A percentile compares a stretch with the other conserved stretches of the same genome.
Conservation (phyloP, 2,888 invertebrate genomes). For the Lepeophtheirus nordmannii region DNA sequence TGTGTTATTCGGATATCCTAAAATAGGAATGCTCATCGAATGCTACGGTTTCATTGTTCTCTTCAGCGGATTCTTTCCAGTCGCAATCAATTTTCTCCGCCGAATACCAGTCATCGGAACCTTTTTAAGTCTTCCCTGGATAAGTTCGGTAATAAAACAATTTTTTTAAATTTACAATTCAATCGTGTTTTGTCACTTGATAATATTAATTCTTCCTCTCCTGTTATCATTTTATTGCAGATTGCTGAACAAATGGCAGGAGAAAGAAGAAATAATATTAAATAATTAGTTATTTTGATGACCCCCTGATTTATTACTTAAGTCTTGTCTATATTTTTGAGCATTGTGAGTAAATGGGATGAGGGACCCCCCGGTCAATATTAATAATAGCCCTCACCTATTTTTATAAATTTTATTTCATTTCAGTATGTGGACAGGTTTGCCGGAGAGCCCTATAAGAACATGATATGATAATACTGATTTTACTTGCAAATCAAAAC, state of each 20-base stretch:
- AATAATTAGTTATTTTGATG: not conserved
- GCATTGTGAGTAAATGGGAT: not conserved
- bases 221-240: too few relatives aligned
- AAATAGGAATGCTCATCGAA: conserved; percentile 90
- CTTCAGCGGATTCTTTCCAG: conserved; percentile 88
- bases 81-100: conserved; percentile 82
- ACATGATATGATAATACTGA: conserved; percentile 25
- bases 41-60: conserved; percentile 73
- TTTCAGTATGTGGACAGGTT: conserved; percentile 59
- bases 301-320: conserved; percentile 1
- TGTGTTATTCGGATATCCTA: conserved; percentile 85
- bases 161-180: not conserved
- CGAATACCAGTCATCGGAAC: conserved; percentile 81
- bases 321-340: not conserved
- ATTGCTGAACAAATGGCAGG: too few relatives aligned
- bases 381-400: too few relatives aligned
- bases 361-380: not conserved
- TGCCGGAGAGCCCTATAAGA: conserved; percentile 47
- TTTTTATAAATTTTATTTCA: conserved; percentile 27
- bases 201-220: not conserved
- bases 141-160: conserved; percentile 53
- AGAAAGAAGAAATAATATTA: not conserved
- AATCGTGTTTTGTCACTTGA: not conserved
- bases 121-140: conserved; percentile 70
- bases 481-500: too few relatives aligned